Evolutionary conservation across 1,140 invertebrate genomes (phyloP).

Genomic region (Ephestia elutella): DNA sequence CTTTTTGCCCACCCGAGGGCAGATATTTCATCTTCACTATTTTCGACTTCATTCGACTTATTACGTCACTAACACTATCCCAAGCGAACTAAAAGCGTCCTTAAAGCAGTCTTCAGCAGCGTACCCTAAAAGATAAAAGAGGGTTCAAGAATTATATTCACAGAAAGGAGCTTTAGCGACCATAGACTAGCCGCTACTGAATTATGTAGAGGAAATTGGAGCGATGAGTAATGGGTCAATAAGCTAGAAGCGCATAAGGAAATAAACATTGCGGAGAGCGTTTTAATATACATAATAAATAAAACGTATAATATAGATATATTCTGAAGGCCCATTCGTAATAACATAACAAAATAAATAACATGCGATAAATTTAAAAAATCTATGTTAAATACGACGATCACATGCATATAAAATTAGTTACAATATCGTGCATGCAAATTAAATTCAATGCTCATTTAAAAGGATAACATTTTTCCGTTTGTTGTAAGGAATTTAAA

Average conservation of each 20-base stretch:
- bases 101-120: slow-evolving; percentile 7
- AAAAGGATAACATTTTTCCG: too few relatives aligned
- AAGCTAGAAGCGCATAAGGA: neutral
- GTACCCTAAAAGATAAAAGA: slow-evolving; percentile 54
- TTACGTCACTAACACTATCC: neutral
- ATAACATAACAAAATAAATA: too few relatives aligned
- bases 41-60: slow-evolving; percentile 68
- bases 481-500: too few relatives aligned
- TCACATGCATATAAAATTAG: too few relatives aligned
- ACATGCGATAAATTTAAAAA: too few relatives aligned
- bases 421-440: too few relatives aligned
- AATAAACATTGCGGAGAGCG: neutral
- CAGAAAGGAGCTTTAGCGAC: slow-evolving; percentile 18
- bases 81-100: neutral
- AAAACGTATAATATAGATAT: too few relatives aligned
- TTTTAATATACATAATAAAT: too few relatives aligned
- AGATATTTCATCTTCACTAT: slow-evolving; percentile 72
- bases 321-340: too few relatives aligned
- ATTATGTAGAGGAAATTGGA: neutral
- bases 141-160: slow-evolving; percentile 37
- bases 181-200: neutral
- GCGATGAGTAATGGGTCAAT: neutral
- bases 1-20: slow-evolving; percentile 68
- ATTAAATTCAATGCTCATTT: too few relatives aligned
- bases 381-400: too few relatives aligned